Base-by-base conservation (phyloP, 1,140 invertebrate species). In the Caerostris extrusa region DNA sequence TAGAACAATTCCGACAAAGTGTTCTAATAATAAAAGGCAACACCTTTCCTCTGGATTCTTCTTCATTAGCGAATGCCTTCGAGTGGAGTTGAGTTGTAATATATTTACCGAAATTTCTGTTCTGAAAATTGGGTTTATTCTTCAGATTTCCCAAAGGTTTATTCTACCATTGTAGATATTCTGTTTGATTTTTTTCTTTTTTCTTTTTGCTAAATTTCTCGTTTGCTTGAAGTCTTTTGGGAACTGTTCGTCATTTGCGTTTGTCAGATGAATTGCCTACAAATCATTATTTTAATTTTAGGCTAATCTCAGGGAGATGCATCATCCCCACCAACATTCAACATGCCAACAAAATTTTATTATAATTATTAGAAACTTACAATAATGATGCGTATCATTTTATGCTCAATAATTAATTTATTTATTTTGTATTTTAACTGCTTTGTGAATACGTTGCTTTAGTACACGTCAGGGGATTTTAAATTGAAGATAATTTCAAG, bases 21-120 rank as follows among this genome's bases (percentile, higher is more conserved):
- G n/a, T 69, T 69, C 67, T n/a, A n/a, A 17, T n/a, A 69, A 69
- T 69, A 69, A 69, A 69, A 69, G 67, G 6, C 67, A 69, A 34
- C 67, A 69, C 67, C n/a, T 19, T 69, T 34, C 2, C 5, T 19
- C n/a, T n/a, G 19, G 67, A 6, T 69, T 69, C 1, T 17, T 19
- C 67, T 34, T 34, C 34, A 34, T 34, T 34, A 2, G 34, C 34
- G 34, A n/a, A 6, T 0, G 19, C 14, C 61, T n/a, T 64, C 61
- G 61, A 17, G 61, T 14, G 61, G 61, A 64, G 61, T 14, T 4
- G 61, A 64, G 61, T 64, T 64, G 61, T 64, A 64, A 64, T 64
- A 17, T 64, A 5, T 17, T 64, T 64, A 64, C 17, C 61, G 17
- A 34, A 64, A 64, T 64, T 64, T 64, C 61, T 64, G 12, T 10